Evolutionary conservation across 2,797 vertebrate genomes (phyloP), one percentile per base, ranked within the genome.

Genomic region (Melanotaenia parkinsoni): DNA sequence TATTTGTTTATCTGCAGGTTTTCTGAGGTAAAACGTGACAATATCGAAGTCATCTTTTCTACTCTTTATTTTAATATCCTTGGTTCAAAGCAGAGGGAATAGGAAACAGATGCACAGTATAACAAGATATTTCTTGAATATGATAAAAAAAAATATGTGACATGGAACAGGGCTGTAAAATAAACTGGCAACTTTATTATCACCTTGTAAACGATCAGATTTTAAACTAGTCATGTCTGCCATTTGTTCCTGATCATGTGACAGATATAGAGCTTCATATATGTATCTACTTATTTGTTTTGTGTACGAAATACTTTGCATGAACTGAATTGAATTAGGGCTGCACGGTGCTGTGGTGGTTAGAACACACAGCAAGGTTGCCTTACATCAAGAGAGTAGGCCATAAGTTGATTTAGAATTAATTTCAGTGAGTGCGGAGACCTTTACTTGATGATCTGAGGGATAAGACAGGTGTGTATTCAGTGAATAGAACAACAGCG

Each of bases 1-100:
- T 32, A 56, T 74, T 74, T 88, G 74, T 80, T 80, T 65, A 56
- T 65, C 70, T 74, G 51, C 64, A 65, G 62, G 62, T 79, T 20
- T 70, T 56, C 59, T 74, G 43, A 72, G 67, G 64, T 80, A 57
- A 70, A 81, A 85, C 64, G 33, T n/a, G 40, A 51, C 45, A 67
- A 77, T 74, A 76, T 68, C 32, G 70, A 72, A 70, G 81, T 47
- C 67, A 67, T 81, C 59, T 65, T 47, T 40, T 16, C 40, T 22
- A 6, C 32, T 58, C 16, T 20, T 59, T n/a, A 60, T 70, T 81
- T 83, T 77, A 82, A 72, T 83, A 74, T 63, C 59, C 40, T 43
- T 63, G 56, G 26, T 58, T 79, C 56, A 74, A 61, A 63, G 45
- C 40, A 33, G 28, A 63, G 32, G 33, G 7, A 24, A 43, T 32